phyloP scores from a whole-genome alignment of 1,140 invertebrate species.

The Dinoponera quadriceps region DNA sequence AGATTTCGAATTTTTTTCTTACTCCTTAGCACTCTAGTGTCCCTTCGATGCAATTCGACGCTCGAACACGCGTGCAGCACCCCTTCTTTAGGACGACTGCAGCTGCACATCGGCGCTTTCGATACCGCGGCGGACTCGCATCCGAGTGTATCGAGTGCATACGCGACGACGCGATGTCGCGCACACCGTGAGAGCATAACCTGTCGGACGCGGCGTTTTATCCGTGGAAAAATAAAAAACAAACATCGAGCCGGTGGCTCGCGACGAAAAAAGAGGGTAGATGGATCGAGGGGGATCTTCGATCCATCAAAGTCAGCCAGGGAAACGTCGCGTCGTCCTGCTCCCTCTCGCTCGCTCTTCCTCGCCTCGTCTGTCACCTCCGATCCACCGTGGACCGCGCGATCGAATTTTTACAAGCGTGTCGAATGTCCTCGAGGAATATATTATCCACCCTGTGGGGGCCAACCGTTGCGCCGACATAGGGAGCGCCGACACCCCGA shows the following conservation, averaged over 20 bases:
- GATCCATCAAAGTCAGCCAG: constrained; percentile 78
- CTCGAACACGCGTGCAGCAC: neutral
- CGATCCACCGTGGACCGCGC: constrained; percentile 5
- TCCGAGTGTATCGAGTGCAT: constrained; percentile 50
- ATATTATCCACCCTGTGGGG: constrained; percentile 64
- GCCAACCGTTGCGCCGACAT: constrained; percentile 14
- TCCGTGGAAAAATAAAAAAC: constrained; percentile 73
- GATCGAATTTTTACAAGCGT: constrained; percentile 73
- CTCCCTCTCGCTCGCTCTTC: constrained; percentile 33
- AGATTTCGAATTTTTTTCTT: no score
- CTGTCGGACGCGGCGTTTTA: constrained; percentile 74
- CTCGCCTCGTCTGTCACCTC: constrained; percentile 35
- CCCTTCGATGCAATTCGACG: no score
- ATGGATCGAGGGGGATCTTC: constrained; percentile 67
- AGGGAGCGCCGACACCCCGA: constrained; percentile 2
- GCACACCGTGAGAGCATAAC: constrained; percentile 78
- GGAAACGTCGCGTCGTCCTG: constrained; percentile 55
- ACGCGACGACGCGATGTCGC: constrained; percentile 46
- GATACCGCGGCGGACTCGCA: constrained; percentile 43
- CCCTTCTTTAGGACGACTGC: constrained; percentile 35
- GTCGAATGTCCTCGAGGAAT: constrained; percentile 73
- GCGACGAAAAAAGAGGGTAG: constrained; percentile 63
- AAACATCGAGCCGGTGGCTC: constrained; percentile 60
- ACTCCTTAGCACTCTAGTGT: no score
- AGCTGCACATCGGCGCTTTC: constrained; percentile 57